Evolutionary conservation across 2,113 vertebrate species (phyloP).

Genomic region (Oceanodroma tethys): DNA sequence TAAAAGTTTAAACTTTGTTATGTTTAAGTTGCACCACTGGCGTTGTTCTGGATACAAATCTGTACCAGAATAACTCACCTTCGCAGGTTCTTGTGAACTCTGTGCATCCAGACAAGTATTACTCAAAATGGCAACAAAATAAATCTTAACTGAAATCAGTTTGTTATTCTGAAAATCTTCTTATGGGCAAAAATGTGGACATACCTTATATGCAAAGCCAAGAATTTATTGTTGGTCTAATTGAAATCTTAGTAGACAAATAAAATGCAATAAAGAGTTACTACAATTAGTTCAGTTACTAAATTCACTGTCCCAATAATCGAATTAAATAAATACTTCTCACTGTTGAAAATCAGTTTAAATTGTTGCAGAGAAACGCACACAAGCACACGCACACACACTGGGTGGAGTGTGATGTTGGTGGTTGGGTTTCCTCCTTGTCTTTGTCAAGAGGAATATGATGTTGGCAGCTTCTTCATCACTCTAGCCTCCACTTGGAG

Average conservation of each 20-base stretch:
- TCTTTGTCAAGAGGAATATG: background rate
- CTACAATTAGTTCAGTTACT: background rate
- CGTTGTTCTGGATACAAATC: background rate
- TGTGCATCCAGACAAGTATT: background rate
- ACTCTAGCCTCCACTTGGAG: background rate
- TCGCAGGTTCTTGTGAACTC: background rate
- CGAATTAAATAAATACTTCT: background rate
- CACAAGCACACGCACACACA: rapidly evolving
- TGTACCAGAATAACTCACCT: background rate
- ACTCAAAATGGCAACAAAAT: background rate
- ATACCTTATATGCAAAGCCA: background rate
- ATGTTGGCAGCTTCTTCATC: background rate
- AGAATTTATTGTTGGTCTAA: background rate
- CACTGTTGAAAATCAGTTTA: background rate
- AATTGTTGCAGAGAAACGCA: background rate
- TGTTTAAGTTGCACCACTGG: background rate
- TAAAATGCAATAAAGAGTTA: background rate
- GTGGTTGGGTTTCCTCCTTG: background rate
- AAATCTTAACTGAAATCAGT: background rate
- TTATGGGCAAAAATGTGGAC: background rate
- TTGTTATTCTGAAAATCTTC: background rate
- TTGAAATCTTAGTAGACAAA: background rate
- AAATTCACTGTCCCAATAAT: background rate
- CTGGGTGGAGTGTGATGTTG: background rate
- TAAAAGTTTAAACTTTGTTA: background rate